Conservation (phyloP, 2,113 vertebrate species). For the Pelmatolapia mariae region DNA sequence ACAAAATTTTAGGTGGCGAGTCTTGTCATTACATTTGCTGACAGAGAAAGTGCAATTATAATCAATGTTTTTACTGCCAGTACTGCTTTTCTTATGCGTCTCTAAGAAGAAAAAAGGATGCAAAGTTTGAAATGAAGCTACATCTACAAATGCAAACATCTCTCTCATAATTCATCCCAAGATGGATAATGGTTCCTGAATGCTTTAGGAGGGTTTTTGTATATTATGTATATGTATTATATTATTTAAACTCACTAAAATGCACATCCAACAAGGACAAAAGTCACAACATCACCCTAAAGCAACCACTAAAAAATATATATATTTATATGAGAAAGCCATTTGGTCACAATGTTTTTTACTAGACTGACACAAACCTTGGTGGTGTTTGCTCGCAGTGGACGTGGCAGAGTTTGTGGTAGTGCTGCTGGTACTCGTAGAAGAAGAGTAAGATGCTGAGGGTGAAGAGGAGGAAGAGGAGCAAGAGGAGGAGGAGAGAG, state of each 20-base stretch:
- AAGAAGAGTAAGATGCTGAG: constrained; percentile 53
- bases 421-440: constrained; percentile 53
- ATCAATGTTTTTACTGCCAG: not conserved
- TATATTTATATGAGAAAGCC: not conserved
- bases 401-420: constrained; percentile 62
- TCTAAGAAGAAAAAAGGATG: not conserved
- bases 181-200: not conserved
- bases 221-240: not conserved
- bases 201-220: not conserved
- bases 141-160: not conserved
- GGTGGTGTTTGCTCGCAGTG: constrained; percentile 75
- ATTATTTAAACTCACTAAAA: not conserved
- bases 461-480: constrained; percentile 47
- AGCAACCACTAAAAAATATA: not conserved
- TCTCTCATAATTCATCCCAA: not conserved
- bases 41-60: not conserved
- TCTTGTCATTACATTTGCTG: not conserved
- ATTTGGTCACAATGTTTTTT: not conserved
- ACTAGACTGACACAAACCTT: constrained; percentile 74
- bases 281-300: not conserved
- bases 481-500: constrained; percentile 55
- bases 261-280: not conserved
- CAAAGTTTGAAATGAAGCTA: not conserved
- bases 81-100: not conserved
- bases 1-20: not conserved